Evolutionary conservation across 2,888 invertebrate genomes (phyloP).

Genomic region (Poecilobothrus nobilitatus): DNA sequence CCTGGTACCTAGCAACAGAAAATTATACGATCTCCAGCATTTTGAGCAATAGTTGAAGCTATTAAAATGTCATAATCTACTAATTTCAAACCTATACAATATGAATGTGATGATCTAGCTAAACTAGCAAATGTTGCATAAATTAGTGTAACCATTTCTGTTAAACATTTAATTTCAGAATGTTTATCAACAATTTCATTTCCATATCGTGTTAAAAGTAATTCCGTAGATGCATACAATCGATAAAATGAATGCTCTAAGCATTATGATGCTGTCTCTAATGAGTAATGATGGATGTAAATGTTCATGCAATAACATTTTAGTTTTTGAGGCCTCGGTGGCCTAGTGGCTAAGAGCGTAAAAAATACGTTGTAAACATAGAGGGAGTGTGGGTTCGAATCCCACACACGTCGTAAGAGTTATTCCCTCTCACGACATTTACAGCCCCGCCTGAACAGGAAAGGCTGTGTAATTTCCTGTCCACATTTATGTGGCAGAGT

Average conservation of each 20-base stretch:
- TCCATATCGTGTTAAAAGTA: conserved; percentile 57
- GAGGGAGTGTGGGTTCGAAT: too few relatives aligned
- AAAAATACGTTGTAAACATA: too few relatives aligned
- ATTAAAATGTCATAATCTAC: conserved; percentile 55
- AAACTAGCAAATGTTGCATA: conserved; percentile 70
- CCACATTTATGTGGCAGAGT: too few relatives aligned
- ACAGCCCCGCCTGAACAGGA: too few relatives aligned
- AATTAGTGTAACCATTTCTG: conserved; percentile 62
- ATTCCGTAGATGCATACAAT: conserved; percentile 54
- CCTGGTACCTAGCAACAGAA: too few relatives aligned
- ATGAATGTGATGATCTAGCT: conserved; percentile 65
- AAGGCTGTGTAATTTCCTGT: too few relatives aligned
- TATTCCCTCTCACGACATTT: too few relatives aligned
- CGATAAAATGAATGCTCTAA: conserved; percentile 59
- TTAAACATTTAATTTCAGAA: conserved; percentile 60
- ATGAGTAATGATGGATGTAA: conserved; percentile 73
- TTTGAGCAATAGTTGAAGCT: conserved; percentile 46
- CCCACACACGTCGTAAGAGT: too few relatives aligned
- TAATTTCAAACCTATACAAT: conserved; percentile 75
- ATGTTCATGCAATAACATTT: conserved; percentile 52
- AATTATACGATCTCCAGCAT: conserved; percentile 47
- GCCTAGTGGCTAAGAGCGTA: too few relatives aligned
- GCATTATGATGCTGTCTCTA: conserved; percentile 49
- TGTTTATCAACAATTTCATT: conserved; percentile 53
- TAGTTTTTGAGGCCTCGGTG: too few relatives aligned